Base-by-base conservation (phyloP, 2,888 invertebrate species). In the Galerucella nymphaeae region DNA sequence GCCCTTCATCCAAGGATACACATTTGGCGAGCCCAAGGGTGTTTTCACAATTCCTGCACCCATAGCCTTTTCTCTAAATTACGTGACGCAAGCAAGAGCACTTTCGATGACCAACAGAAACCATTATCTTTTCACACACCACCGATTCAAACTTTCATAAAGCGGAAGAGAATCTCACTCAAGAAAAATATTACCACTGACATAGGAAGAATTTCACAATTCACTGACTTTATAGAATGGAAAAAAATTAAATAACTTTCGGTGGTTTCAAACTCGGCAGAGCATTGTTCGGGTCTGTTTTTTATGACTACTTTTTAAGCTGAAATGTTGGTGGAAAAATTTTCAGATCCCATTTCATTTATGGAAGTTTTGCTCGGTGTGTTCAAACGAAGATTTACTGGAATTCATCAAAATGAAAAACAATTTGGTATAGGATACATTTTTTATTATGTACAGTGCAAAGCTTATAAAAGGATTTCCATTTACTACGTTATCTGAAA, bases 81-180 rank as follows among this genome's bases (percentile, higher is more conserved):
- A 80, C 78, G 77, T 73, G 75, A 76, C 72, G 77, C 73, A 71
- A 75, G 68, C 76, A 76, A 75, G 75, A 77, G 80, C 78, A 78
- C 78, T 81, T 80, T 78, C 76, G 80, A 81, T 82, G 82, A 80
- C 82, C 82, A 80, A 79, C 74, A 79, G 78, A 78, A 78, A 77
- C 78, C 78, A 80, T 83, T 83, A 83, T 83, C 83, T 83, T 82
- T 82, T 82, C 81, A 83, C 83, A 82, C 83, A 82, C 81, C 81
- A 80, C 78, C 82, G 82, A 82, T 79, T 80, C 78, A 71, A 77
- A 78, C 77, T 82, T 81, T 80, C 79, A 77, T 77, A 75, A 78
- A 79, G 78, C 77, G 77, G 75, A 78, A 80, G 77, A 79, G 78
- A 79, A 77, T 80, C 78, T 75, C 77, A 75, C 73, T 74, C 70